Conservation (phyloP, 2,797 vertebrate genomes). For the Centropyge bicolor region DNA sequence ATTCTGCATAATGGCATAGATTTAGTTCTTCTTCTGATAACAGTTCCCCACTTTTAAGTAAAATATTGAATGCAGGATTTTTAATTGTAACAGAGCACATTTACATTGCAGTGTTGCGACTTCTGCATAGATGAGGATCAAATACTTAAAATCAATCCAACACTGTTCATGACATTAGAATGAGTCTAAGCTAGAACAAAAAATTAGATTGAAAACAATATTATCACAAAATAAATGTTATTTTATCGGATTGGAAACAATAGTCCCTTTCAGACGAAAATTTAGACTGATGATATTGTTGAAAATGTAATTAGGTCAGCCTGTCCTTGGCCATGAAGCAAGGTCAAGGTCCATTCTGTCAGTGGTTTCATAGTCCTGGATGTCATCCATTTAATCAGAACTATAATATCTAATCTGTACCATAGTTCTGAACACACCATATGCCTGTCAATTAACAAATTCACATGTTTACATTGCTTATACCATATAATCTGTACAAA, state of each 20-base stretch:
- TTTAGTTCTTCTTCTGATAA: not conserved
- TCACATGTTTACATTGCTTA: not conserved
- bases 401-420: not conserved
- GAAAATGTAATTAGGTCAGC: not conserved
- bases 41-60: not conserved
- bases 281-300: conserved; percentile 9
- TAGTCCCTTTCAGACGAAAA: not conserved
- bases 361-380: conserved; percentile 1
- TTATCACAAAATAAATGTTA: not conserved
- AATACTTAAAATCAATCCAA: not conserved
- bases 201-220: not conserved
- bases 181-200: not conserved
- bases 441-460: not conserved
- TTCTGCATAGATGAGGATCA: not conserved
- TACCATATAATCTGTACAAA: not conserved
- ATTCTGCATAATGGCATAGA: not conserved
- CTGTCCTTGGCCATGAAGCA: not conserved
- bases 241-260: not conserved
- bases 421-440: not conserved
- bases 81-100: not conserved
- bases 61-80: not conserved
- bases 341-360: not conserved
- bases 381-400: conserved; percentile 3
- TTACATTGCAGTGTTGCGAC: not conserved
- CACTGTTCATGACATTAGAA: not conserved